phyloP scores from a whole-genome alignment of 2,797 vertebrate genomes.

The Scleropages formosus region DNA sequence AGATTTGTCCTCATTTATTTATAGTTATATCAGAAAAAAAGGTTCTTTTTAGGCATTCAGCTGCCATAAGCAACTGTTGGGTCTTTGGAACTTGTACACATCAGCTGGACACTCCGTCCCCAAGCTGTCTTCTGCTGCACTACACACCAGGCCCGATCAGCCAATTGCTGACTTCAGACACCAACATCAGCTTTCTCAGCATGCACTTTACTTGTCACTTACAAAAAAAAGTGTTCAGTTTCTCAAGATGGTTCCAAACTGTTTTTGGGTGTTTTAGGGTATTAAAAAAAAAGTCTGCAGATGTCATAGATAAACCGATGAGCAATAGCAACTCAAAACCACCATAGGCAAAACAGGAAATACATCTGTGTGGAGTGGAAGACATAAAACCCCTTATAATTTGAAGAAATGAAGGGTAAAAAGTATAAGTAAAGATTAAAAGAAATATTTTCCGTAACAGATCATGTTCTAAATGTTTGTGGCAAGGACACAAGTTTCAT shows the following conservation, averaged over 20 bases:
- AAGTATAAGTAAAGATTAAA: background rate
- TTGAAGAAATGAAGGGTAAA: background rate
- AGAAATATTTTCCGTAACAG: background rate
- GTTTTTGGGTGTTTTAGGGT: background rate
- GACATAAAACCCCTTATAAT: slow-evolving; percentile 42
- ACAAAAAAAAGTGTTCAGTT: slow-evolving; percentile 12
- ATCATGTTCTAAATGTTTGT: background rate
- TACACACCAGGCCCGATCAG: too few relatives aligned
- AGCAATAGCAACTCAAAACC: slow-evolving; percentile 29
- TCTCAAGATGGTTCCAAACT: background rate
- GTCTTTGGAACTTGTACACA: too few relatives aligned
- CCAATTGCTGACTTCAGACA: background rate
- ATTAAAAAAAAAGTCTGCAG: background rate
- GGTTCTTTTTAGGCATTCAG: too few relatives aligned
- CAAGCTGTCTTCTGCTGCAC: too few relatives aligned
- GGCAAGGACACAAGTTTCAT: background rate
- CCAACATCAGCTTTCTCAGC: background rate
- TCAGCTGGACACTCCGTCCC: too few relatives aligned
- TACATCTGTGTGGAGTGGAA: slow-evolving; percentile 33
- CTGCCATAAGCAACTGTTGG: too few relatives aligned
- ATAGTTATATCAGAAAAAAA: too few relatives aligned
- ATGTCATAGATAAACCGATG: slow-evolving; percentile 18
- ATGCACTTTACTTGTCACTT: slow-evolving; percentile 7
- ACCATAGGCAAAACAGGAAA: slow-evolving; percentile 43
- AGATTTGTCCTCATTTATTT: too few relatives aligned